A percentile compares a stretch with the other conserved stretches of the same genome.
Evolutionary conservation across 1,140 invertebrate genomes (phyloP).

Genomic region (Camponotus pennsylvanicus): DNA sequence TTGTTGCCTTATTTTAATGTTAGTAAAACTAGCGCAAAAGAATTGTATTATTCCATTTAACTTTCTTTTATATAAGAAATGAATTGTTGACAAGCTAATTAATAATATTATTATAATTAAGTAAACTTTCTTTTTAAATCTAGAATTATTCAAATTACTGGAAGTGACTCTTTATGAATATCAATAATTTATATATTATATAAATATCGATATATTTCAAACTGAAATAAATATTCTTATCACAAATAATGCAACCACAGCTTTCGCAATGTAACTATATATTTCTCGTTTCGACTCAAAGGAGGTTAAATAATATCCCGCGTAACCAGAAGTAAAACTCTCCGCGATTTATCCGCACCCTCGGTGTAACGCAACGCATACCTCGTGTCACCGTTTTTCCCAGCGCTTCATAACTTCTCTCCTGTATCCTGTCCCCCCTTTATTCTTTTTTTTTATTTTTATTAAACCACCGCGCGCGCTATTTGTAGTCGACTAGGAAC

Average conservation of each 20-base stretch:
- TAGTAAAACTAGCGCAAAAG: background rate
- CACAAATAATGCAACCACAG: background rate
- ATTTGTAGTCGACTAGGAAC: conserved; percentile 79
- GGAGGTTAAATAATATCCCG: conserved; percentile 37
- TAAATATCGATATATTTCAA: no score
- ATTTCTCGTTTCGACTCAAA: background rate
- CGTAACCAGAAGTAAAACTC: conserved; percentile 51
- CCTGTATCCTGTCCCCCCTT: conserved; percentile 9
- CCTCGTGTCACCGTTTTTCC: conserved; percentile 61
- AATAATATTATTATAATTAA: background rate
- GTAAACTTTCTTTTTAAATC: background rate
- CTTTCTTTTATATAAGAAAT: no score
- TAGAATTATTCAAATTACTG: background rate
- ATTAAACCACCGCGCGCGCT: conserved; percentile 73
- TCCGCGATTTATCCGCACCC: conserved; percentile 45
- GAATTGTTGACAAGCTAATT: background rate
- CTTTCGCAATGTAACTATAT: background rate
- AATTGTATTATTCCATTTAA: no score
- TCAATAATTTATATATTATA: background rate
- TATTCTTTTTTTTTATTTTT: conserved; percentile 65
- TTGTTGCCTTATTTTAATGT: background rate
- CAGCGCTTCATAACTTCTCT: conserved; percentile 70
- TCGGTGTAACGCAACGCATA: conserved; percentile 1
- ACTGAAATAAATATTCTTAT: background rate
- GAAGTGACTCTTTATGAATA: background rate